These are phyloP conservation scores for Caranx melampygus DNA, from an alignment of 2,113 vertebrate species.

Conservation along the genomic window DNA sequence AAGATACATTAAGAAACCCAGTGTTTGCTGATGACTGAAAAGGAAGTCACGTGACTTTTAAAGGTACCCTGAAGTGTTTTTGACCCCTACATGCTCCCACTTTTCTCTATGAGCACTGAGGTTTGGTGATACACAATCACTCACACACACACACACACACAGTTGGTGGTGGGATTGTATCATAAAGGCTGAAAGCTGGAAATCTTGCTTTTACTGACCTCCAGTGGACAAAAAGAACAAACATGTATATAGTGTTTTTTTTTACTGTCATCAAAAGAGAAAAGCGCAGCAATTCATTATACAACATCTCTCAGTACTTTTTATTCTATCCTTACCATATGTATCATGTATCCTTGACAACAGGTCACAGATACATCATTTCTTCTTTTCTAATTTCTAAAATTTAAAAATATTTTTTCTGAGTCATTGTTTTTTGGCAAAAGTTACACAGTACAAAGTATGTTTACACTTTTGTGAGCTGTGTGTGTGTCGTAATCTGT, in stretches of 20 bases:
- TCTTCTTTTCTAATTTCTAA: no score
- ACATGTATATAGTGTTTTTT: no score
- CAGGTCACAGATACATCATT: no score
- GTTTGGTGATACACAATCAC: neutral
- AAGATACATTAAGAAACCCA: neutral
- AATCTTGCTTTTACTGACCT: neutral
- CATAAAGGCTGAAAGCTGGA: neutral
- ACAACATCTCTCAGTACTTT: no score
- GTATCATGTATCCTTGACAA: no score
- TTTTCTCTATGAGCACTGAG: neutral
- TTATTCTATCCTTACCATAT: no score
- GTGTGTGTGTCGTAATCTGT: neutral
- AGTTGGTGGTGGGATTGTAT: slow-evolving; percentile 4
- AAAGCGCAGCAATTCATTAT: no score
- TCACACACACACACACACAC: neutral
- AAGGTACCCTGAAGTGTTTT: neutral
- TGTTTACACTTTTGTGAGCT: no score
- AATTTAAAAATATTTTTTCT: no score
- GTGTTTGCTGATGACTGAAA: neutral
- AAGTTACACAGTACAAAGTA: no score
- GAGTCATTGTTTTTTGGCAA: no score
- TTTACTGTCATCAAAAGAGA: no score
- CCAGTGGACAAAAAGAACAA: neutral
- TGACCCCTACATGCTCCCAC: neutral
- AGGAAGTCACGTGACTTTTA: neutral